Conservation (phyloP, 2,888 invertebrate genomes). For the Agrypnus murinus region DNA sequence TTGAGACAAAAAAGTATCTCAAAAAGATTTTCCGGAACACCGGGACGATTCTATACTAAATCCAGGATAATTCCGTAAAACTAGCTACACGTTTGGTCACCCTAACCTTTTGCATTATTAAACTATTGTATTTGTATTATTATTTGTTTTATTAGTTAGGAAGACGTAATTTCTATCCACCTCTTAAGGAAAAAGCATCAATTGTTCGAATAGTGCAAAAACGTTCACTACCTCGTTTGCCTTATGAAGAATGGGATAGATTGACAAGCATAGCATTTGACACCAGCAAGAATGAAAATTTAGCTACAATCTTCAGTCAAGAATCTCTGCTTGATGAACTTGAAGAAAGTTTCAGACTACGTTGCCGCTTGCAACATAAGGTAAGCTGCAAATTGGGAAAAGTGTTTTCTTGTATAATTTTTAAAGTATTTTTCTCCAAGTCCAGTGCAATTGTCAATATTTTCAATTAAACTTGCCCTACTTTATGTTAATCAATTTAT, state of each 20-base stretch:
- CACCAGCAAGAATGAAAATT: slow-evolving; percentile 96
- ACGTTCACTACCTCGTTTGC: slow-evolving; percentile 97
- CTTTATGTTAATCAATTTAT: too few relatives aligned
- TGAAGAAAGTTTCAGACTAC: slow-evolving; percentile 92
- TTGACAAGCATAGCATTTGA: slow-evolving; percentile 96
- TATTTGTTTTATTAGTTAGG: slow-evolving; percentile 82
- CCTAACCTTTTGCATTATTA: background rate
- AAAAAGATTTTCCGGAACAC: too few relatives aligned
- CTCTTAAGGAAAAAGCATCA: slow-evolving; percentile 99
- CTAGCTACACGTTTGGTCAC: too few relatives aligned
- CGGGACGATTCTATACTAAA: too few relatives aligned
- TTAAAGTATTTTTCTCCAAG: too few relatives aligned
- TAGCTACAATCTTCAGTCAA: slow-evolving; percentile 92
- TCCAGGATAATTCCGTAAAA: too few relatives aligned
- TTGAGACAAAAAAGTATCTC: too few relatives aligned
- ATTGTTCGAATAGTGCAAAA: slow-evolving; percentile 98
- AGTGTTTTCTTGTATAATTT: background rate
- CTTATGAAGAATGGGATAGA: slow-evolving; percentile 99
- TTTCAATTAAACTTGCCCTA: too few relatives aligned
- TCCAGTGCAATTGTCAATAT: too few relatives aligned
- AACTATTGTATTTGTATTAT: too few relatives aligned
- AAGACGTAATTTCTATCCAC: slow-evolving; percentile 98
- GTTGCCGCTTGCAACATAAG: slow-evolving; percentile 90
- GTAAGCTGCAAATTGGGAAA: slow-evolving; percentile 72
- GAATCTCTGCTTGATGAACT: slow-evolving; percentile 87